Conservation (phyloP, 2,113 vertebrate genomes). For the Caranx melampygus region DNA sequence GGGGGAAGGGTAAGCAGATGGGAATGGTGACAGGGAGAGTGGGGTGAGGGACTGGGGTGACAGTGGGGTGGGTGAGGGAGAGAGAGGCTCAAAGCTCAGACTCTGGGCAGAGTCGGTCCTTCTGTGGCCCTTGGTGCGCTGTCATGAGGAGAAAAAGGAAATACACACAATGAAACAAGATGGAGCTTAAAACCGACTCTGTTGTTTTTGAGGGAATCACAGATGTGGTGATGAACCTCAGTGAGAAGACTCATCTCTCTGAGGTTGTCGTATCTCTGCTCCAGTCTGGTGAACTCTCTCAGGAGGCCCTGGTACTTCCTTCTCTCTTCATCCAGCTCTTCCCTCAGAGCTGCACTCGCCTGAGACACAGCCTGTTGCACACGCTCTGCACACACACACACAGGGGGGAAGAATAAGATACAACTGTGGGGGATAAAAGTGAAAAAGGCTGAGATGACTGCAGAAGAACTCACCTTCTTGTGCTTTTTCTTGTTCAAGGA, state of each 20-base stretch:
- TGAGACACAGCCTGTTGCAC: constrained; percentile 40
- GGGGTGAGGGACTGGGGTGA: constrained; percentile 60
- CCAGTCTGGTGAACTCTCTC: constrained; percentile 83
- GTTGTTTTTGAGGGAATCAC: neutral
- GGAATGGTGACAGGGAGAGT: constrained; percentile 58
- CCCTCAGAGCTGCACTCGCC: constrained; percentile 64
- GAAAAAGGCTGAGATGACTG: neutral
- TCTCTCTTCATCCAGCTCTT: constrained; percentile 84
- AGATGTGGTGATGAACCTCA: constrained; percentile 72
- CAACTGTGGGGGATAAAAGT: neutral
- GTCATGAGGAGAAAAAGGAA: neutral
- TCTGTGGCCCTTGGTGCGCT: constrained; percentile 78
- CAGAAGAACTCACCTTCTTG: constrained; percentile 70
- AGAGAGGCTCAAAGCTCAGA: constrained; percentile 72
- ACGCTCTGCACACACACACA: constrained; percentile 60
- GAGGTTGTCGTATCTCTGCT: constrained; percentile 86
- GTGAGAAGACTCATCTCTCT: constrained; percentile 80
- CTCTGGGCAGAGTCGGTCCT: constrained; percentile 79
- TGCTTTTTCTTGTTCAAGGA: constrained; percentile 69
- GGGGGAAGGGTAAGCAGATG: constrained; percentile 59
- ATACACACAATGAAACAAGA: neutral
- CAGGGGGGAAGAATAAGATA: neutral
- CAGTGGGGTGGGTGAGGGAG: constrained; percentile 54
- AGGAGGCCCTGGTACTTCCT: constrained; percentile 82
- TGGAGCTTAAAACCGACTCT: neutral